phyloP scores from a whole-genome alignment of 2,888 invertebrate genomes.

The Uropetala carovei region DNA sequence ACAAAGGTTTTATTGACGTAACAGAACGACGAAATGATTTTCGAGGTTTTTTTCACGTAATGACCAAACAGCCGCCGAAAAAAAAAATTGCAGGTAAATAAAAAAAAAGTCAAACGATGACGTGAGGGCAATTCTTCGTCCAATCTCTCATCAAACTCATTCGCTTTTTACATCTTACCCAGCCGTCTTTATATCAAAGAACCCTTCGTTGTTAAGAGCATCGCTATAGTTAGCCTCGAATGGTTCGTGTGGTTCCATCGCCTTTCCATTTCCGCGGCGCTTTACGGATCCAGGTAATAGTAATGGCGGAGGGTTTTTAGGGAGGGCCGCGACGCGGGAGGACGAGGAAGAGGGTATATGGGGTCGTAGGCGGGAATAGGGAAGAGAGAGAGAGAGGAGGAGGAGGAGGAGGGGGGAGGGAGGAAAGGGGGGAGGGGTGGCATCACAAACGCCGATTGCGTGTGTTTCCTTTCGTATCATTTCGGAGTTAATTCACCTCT shows the following conservation, averaged over 20 bases:
- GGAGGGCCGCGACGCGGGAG: not conserved
- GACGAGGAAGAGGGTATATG: not conserved
- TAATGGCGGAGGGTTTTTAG: not conserved
- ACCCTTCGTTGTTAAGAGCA: conserved; percentile 6
- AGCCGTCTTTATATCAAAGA: not conserved
- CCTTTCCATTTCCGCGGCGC: conserved; percentile 36
- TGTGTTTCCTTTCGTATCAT: conserved; percentile 60
- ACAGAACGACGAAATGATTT: not conserved
- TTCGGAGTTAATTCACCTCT: conserved; percentile 50
- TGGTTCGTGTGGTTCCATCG: conserved; percentile 23
- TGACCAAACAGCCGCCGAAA: not conserved
- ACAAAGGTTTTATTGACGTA: too few relatives aligned
- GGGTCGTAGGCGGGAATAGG: not conserved
- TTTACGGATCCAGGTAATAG: conserved; percentile 54
- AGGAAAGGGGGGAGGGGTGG: not conserved
- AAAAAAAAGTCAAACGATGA: not conserved
- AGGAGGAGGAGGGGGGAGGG: not conserved
- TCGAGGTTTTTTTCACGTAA: not conserved
- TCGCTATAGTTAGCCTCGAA: not conserved
- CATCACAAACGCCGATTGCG: conserved; percentile 38
- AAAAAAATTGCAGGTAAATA: not conserved
- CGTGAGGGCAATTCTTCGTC: not conserved
- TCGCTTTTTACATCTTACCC: not conserved
- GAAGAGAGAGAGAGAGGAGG: not conserved
- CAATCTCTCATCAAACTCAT: conserved; percentile 20